A percentile compares a stretch with the other conserved stretches of the same genome.
These are phyloP conservation scores for Oryzaephilus surinamensis DNA, from an alignment of 1,140 invertebrate species.

Conservation along the genomic window DNA sequence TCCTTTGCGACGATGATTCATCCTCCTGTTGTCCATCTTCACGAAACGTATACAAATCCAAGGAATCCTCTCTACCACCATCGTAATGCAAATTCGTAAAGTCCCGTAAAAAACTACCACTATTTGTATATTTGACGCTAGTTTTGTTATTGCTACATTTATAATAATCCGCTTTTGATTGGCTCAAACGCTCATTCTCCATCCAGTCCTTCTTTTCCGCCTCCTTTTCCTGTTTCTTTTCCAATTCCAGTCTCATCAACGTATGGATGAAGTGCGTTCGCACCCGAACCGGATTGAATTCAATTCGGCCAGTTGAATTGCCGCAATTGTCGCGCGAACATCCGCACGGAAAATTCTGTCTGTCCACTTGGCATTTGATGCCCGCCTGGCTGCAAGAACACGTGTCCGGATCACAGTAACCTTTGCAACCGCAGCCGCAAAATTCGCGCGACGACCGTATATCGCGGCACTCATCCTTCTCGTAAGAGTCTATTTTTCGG, in stretches of 20 bases:
- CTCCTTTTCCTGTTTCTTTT: constrained; percentile 57
- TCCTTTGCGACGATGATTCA: constrained; percentile 37
- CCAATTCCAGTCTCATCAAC: constrained; percentile 85
- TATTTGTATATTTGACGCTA: constrained; percentile 25
- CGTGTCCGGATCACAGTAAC: constrained; percentile 88
- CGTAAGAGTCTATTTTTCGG: constrained; percentile 82
- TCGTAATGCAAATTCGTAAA: constrained; percentile 56
- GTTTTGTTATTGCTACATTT: not conserved
- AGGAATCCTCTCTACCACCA: constrained; percentile 49
- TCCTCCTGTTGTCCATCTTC: constrained; percentile 58
- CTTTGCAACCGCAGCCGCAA: constrained; percentile 92
- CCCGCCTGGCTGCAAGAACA: constrained; percentile 89
- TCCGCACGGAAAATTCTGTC: constrained; percentile 91
- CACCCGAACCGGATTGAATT: constrained; percentile 92
- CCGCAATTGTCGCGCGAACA: constrained; percentile 90
- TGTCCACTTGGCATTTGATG: constrained; percentile 85
- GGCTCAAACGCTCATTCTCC: constrained; percentile 28
- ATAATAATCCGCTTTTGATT: constrained; percentile 3
- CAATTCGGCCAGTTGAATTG: constrained; percentile 85
- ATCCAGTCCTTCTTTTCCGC: constrained; percentile 36
- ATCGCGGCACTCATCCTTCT: constrained; percentile 90
- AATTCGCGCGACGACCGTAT: constrained; percentile 87
- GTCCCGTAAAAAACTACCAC: constrained; percentile 40
- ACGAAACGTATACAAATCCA: constrained; percentile 54
- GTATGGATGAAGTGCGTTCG: constrained; percentile 97